Conservation (phyloP, 2,797 vertebrate genomes). For the Lepus townsendii region DNA sequence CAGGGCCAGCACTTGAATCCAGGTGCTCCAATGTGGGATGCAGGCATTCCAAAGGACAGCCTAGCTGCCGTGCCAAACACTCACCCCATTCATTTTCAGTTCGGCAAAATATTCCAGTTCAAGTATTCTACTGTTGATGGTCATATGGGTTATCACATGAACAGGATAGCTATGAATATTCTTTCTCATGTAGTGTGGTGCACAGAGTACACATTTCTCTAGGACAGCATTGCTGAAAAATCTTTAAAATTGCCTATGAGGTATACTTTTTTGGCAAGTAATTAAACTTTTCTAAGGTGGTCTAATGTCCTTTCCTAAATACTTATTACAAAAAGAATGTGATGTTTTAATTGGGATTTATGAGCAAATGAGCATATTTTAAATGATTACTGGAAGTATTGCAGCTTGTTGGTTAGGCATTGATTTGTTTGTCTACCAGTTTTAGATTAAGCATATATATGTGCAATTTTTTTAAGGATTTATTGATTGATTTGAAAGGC, state of each 20-base stretch:
- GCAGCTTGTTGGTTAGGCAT: not conserved
- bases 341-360: conserved; percentile 7
- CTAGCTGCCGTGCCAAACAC: too few species aligned
- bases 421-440: not conserved
- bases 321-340: conserved; percentile 10
- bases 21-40: too few species aligned
- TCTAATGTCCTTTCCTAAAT: conserved; percentile 38
- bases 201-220: not conserved
- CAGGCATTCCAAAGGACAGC: too few species aligned
- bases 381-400: conserved; percentile 27
- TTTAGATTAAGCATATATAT: not conserved
- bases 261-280: conserved; percentile 27
- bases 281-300: conserved; percentile 26
- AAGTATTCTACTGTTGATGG: not conserved
- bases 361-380: conserved; percentile 41
- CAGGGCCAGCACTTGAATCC: too few species aligned
- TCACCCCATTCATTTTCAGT: not conserved
- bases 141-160: not conserved
- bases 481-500: too few species aligned
- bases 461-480: not conserved
- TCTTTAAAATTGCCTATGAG: conserved; percentile 4
- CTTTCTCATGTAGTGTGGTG: not conserved
- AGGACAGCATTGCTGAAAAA: not conserved
- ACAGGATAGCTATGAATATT: not conserved
- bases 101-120: not conserved